Evolutionary conservation across 2,797 vertebrate genomes (phyloP).

Genomic region (Pipistrellus pipistrellus): DNA sequence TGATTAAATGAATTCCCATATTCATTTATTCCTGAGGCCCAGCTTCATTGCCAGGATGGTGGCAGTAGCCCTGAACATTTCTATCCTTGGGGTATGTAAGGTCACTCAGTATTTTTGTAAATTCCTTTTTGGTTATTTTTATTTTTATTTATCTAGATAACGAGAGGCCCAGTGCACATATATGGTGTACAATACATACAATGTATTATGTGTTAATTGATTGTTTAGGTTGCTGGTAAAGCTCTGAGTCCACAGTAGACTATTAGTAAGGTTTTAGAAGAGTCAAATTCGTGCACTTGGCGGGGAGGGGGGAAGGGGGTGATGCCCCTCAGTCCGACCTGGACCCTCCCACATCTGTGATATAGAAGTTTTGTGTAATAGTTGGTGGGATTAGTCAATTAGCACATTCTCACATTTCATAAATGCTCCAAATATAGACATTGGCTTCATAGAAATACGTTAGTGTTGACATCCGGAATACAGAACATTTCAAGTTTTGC

Average conservation of each 20-base stretch:
- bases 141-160: not conserved
- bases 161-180: too few species aligned
- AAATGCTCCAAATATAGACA: conserved; percentile 36
- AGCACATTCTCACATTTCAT: not conserved
- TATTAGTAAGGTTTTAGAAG: too few species aligned
- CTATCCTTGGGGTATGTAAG: not conserved
- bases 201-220: too few species aligned
- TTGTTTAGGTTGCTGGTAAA: too few species aligned
- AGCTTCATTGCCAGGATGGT: not conserved
- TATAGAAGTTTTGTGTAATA: not conserved
- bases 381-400: conserved; percentile 40
- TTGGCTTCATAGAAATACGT: conserved; percentile 15
- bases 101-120: not conserved
- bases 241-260: too few species aligned
- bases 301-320: too few species aligned
- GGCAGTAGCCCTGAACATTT: not conserved
- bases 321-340: too few species aligned
- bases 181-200: too few species aligned
- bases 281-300: too few species aligned
- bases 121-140: not conserved
- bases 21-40: not conserved
- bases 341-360: too few species aligned
- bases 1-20: not conserved
- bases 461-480: not conserved
- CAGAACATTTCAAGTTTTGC: not conserved